A percentile compares a stretch with the other conserved stretches of the same genome.
These are phyloP conservation scores for Scytalopus superciliaris DNA, from an alignment of 2,113 vertebrate genomes.

Conservation along the genomic window DNA sequence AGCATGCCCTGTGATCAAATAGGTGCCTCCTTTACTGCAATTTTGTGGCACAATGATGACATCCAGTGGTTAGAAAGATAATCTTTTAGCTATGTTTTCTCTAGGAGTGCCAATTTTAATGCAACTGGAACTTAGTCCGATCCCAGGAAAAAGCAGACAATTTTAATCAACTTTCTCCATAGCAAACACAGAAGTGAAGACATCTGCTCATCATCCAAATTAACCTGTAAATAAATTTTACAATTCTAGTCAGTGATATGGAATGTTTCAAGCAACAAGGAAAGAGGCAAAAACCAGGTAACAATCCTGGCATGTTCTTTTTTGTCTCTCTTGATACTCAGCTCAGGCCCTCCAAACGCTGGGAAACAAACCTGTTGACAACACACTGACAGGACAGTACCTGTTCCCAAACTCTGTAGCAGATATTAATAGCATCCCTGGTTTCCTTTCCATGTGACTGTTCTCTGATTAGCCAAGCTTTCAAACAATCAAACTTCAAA, in stretches of 20 bases:
- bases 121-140: not conserved
- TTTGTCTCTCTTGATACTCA: not conserved
- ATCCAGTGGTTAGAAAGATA: slow-evolving; percentile 58
- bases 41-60: slow-evolving; percentile 49
- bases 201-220: not conserved
- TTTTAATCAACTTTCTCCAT: not conserved
- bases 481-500: not conserved
- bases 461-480: not conserved
- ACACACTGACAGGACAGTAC: not conserved
- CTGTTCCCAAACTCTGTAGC: not conserved
- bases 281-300: not conserved
- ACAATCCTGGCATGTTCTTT: not conserved
- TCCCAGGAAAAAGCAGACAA: not conserved
- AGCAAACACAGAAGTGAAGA: not conserved
- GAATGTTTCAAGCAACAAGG: not conserved
- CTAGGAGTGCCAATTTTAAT: not conserved
- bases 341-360: not conserved
- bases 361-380: not conserved
- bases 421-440: not conserved
- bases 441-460: not conserved
- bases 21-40: not conserved
- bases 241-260: not conserved
- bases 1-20: not conserved
- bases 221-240: not conserved
- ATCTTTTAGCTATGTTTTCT: not conserved